These are phyloP conservation scores for Colius striatus DNA, from an alignment of 2,113 vertebrate genomes.

Conservation along the genomic window DNA sequence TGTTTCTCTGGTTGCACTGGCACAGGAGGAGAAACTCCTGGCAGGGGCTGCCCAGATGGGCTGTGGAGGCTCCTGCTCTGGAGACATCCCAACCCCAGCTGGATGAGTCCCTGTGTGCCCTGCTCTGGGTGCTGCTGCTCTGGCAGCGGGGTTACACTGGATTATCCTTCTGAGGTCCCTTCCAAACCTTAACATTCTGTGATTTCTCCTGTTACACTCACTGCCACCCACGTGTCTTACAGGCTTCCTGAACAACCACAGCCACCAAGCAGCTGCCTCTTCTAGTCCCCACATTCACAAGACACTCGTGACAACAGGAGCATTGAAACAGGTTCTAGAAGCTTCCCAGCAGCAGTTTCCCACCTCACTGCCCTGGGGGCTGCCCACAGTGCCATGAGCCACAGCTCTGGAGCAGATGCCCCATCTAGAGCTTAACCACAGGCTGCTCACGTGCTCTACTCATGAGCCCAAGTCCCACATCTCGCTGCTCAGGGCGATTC, in stretches of 20 bases:
- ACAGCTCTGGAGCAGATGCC: rapidly evolving
- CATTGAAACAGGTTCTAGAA: neutral
- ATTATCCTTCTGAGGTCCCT: too few relatives aligned
- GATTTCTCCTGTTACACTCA: neutral
- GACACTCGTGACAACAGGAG: neutral
- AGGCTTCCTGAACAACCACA: neutral
- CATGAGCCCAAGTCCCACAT: rapidly evolving
- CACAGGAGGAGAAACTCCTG: too few relatives aligned
- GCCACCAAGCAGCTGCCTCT: neutral
- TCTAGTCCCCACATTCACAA: neutral
- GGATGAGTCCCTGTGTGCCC: too few relatives aligned
- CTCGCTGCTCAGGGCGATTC: rapidly evolving
- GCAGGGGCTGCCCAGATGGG: too few relatives aligned
- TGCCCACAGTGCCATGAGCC: neutral
- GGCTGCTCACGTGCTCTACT: rapidly evolving
- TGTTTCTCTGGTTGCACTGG: too few relatives aligned
- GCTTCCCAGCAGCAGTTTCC: neutral
- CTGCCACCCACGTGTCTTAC: rapidly evolving
- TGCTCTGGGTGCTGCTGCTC: too few relatives aligned
- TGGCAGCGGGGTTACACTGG: too few relatives aligned
- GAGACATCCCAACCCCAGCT: too few relatives aligned
- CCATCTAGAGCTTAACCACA: rapidly evolving
- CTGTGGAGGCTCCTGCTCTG: too few relatives aligned
- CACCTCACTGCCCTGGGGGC: neutral
- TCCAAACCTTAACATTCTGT: too few relatives aligned